Evolutionary conservation across 2,888 invertebrate species (phyloP).

Genomic region (Julus scanicus): DNA sequence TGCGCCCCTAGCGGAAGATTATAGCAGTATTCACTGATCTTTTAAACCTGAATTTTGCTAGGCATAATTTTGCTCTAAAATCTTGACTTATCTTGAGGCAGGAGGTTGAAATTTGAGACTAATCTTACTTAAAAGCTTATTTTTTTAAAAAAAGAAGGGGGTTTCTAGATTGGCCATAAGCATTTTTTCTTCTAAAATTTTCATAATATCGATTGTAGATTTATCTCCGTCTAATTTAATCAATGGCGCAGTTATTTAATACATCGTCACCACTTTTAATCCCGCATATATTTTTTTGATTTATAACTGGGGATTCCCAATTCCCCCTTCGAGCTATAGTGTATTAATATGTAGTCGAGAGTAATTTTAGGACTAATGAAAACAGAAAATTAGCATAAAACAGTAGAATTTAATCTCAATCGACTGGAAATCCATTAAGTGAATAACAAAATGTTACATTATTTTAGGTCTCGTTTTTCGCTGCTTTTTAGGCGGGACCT

Average conservation of each 20-base stretch:
- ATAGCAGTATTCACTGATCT: neutral
- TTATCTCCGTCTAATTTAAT: slow-evolving; percentile 42
- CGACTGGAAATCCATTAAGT: slow-evolving; percentile 7
- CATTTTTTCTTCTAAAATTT: neutral
- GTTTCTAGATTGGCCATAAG: neutral
- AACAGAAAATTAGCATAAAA: slow-evolving; percentile 36
- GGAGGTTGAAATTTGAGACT: slow-evolving; percentile 6
- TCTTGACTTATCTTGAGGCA: neutral
- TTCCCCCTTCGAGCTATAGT: neutral
- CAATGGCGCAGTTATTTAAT: slow-evolving; percentile 2
- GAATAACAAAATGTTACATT: neutral
- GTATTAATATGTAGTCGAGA: neutral
- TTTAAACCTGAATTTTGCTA: neutral
- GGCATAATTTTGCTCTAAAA: neutral
- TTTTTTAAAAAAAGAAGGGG: neutral
- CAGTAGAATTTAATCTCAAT: slow-evolving; percentile 23
- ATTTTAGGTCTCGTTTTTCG: neutral
- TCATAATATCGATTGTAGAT: slow-evolving; percentile 35
- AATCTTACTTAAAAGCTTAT: slow-evolving; percentile 22
- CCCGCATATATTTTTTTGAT: slow-evolving; percentile 14
- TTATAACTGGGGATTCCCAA: slow-evolving; percentile 34
- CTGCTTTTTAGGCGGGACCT: neutral
- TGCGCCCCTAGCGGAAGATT: neutral
- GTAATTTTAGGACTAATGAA: neutral
- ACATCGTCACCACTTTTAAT: slow-evolving; percentile 4